A percentile compares a stretch with the other conserved stretches of the same genome.
These are phyloP conservation scores for Sarcophaga rosellei DNA, from an alignment of 2,888 invertebrate species.

Conservation along the genomic window DNA sequence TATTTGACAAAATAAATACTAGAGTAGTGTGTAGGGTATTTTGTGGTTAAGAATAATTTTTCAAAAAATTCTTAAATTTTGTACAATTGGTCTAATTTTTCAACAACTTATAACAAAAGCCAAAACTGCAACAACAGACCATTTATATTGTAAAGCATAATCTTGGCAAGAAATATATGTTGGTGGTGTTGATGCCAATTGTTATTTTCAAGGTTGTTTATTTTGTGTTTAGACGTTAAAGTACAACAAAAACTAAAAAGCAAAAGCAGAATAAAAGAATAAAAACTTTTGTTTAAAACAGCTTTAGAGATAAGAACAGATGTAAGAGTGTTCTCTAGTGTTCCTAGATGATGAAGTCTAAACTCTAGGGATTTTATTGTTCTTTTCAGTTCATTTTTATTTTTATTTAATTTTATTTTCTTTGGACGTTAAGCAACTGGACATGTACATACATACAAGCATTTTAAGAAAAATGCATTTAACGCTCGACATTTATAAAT, in stretches of 20 bases:
- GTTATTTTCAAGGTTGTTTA: slow-evolving; percentile 71
- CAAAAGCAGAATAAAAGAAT: slow-evolving; percentile 23
- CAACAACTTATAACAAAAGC: slow-evolving; percentile 70
- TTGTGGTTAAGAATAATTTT: slow-evolving; percentile 23
- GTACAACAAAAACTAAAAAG: slow-evolving; percentile 28
- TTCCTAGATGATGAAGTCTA: slow-evolving; percentile 44
- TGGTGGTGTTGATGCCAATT: slow-evolving; percentile 69
- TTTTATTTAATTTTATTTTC: background rate
- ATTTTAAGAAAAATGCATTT: slow-evolving; percentile 68
- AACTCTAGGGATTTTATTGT: slow-evolving; percentile 66
- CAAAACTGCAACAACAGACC: slow-evolving; percentile 50
- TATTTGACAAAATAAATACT: background rate
- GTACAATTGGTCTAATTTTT: slow-evolving; percentile 79
- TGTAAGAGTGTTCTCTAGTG: slow-evolving; percentile 59
- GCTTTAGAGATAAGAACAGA: slow-evolving; percentile 61
- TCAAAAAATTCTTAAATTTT: slow-evolving; percentile 70
- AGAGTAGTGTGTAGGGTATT: slow-evolving; percentile 1
- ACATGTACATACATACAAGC: slow-evolving; percentile 52
- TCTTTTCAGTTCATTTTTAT: slow-evolving; percentile 30
- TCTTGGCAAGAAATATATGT: slow-evolving; percentile 56
- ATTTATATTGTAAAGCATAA: slow-evolving; percentile 57
- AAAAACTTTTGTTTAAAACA: slow-evolving; percentile 47
- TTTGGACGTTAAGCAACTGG: slow-evolving; percentile 45
- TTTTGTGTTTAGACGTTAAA: slow-evolving; percentile 48
- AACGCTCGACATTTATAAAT: slow-evolving; percentile 79